Base-by-base conservation (phyloP, 2,113 vertebrate species). In the Hydropotes inermis region DNA sequence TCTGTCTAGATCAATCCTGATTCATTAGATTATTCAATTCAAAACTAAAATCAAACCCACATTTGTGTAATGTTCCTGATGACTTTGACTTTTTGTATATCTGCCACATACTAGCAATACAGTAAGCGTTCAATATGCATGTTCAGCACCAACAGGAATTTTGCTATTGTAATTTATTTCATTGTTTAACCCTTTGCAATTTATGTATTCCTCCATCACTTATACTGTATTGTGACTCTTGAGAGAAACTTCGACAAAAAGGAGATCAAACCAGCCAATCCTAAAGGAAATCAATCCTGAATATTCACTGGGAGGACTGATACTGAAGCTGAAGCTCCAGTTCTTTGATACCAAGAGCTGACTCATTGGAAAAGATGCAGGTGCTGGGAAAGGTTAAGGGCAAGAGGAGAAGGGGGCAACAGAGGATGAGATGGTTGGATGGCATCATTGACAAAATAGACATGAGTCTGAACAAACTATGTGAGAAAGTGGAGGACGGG, bases 1-100 rank as follows among this genome's bases (percentile, higher is more conserved):
- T n/a, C n/a, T 50, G 43, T 55, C 64, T 12, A 89, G 36, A 33
- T 78, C 57, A 84, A 9, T 70, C 64, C 17, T 81, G 33, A 76
- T 95, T 94, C 67, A 87, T 17, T 55, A 28, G 79, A 87, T 89
- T 47, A 96, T 94, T 97, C 83, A n/a, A 82, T 67, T n/a, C 7
- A 16, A 89, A 97, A 85, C 36, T 83, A 94, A 97, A 93, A 61
- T 52, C 55, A 94, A 81, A 67, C 33, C 97, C 47, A 54, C 27
- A 74, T 93, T 93, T 54, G 30, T 57, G 93, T 95, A 74, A 57
- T 54, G 33, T 45, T 21, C 43, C 94, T 94, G 54, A 60, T 39
- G 28, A 47, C 17, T 87, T 93, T 82, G 85, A 82, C 39, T 92
- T 84, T 89, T 19, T 92, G 33, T 86, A 81, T 90, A 88, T 87